Evolutionary conservation across 2,113 vertebrate genomes (phyloP), one percentile per base, ranked within the genome.

Genomic region (Daubentonia madagascariensis): DNA sequence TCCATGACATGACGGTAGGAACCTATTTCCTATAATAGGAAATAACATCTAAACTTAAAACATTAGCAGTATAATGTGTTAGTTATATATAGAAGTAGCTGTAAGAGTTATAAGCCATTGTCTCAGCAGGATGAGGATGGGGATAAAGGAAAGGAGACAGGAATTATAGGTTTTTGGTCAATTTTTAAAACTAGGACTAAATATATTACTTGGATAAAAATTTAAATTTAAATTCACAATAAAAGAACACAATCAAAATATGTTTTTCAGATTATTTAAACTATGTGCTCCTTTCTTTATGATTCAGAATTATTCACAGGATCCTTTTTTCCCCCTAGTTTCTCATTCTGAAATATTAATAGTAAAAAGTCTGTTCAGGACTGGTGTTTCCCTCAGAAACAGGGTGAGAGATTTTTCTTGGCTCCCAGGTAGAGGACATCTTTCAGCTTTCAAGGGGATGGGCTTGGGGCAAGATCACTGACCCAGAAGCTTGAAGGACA

Each of bases 161-260:
- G 17, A 50, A 40, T 16, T 72, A 1, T 57, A 73, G 30, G 20
- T 48, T 80, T 84, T 67, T 90, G 22, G 50, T 17, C 37, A 84
- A 35, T 63, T 89, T 96, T 94, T 84, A 54, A 96, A 91, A 85
- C 40, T 80, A 89, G 12, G 85, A 92, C n/a, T 86, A 96, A 96
- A 81, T 89, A 78, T 28, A 63, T 70, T 61, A 91, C 72, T 88
- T 93, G 8, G 57, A 81, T 80, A 91, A 91, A 93, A 93, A 52
- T 52, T 87, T 18, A 73, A 75, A n/a, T 61, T 84, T 68, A 73
- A 75, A n/a, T 61, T 84, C 61, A 72, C 32, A 83, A 52, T 70
- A 79, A 59, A 93, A 43, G 37, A 87, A 68, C 32, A 86, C 5
- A 76, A 18, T 86, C 30, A 72, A 91, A 96, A 63, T 85, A 30